Base-by-base conservation (phyloP, 2,113 vertebrate species). In the Oceanodroma tethys region DNA sequence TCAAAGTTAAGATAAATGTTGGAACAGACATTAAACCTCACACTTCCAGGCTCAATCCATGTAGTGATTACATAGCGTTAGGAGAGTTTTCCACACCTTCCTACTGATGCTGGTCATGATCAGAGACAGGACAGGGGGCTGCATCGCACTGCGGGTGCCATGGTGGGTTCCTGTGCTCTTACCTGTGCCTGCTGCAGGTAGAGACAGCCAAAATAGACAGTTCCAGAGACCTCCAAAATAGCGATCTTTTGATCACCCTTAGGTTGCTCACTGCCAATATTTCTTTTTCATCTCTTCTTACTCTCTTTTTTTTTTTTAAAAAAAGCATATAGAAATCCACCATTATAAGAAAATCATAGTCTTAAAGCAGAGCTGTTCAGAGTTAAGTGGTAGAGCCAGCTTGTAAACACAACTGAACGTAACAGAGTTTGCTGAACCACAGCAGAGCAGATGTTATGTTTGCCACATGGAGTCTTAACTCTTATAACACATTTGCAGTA, bases 91-190 rank as follows among this genome's bases (percentile, higher is more conserved):
- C 26, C n/a, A 63, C 20, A 50, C 18, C 11, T 67, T 70, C 7
- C n/a, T 42, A 13, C 7, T 43, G 18, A n/a, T 62, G 10, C 8
- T 67, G 29, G 8, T 74, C 38, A 6, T 2, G 4, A 30, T 47
- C 29, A 72, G 56, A 72, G 71, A 45, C 6, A 30, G 9, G 50
- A 75, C 42, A 30, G 1, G 7, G 22, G 23, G 5, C 29, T 55
- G 11, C 29, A 42, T 36, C 10, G 1, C 5, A 36, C 29, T 58
- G 27, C 0, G 0, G 9, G 9, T 80, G 34, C 6, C 9, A 29
- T 53, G 32, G 26, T 0, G 13, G 2, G 3, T 43, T 81, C 21
- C 48, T 67, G 10, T 43, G 17, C 16, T 59, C 20, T 62, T 67
- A 42, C 5, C 12, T 74, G 22, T 30, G 34, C 12, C 42, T 36